These are phyloP conservation scores for Drosophila acutilabella DNA, from an alignment of 2,888 invertebrate genomes.

Conservation along the genomic window DNA sequence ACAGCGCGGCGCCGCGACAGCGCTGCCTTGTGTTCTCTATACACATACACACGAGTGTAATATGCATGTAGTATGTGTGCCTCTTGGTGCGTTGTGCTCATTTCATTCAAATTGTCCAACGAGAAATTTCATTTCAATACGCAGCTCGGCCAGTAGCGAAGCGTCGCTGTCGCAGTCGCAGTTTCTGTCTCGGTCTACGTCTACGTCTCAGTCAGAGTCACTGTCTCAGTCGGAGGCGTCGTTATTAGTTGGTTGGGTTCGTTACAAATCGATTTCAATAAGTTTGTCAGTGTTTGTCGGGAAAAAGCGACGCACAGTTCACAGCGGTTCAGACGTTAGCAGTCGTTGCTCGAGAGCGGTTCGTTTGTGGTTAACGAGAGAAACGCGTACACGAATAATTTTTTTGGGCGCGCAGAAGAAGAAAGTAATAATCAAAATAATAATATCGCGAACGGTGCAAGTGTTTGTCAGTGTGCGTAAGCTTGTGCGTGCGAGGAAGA, in stretches of 20 bases:
- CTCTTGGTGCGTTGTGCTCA: conserved; percentile 58
- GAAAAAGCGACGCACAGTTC: conserved; percentile 69
- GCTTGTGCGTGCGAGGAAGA: conserved; percentile 28
- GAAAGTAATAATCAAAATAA: conserved; percentile 58
- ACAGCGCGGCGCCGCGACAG: conserved; percentile 39
- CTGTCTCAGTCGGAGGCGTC: conserved; percentile 33
- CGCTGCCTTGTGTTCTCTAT: conserved; percentile 49
- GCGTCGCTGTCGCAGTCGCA: conserved; percentile 48
- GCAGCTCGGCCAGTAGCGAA: conserved; percentile 57
- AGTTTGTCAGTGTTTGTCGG: conserved; percentile 84
- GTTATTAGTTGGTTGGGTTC: conserved; percentile 56
- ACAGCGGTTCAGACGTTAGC: conserved; percentile 63
- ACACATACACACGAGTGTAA: not conserved
- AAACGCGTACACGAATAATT: conserved; percentile 22
- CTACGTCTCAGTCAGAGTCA: conserved; percentile 19
- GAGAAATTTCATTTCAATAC: conserved; percentile 83
- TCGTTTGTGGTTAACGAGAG: conserved; percentile 35
- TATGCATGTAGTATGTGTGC: conserved; percentile 14
- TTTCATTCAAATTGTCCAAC: conserved; percentile 70
- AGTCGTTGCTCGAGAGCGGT: conserved; percentile 70
- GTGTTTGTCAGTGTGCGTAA: not conserved
- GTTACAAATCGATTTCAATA: conserved; percentile 84
- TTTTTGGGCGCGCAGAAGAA: conserved; percentile 55
- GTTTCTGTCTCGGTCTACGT: conserved; percentile 6
- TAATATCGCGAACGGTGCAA: conserved; percentile 34